phyloP scores from a whole-genome alignment of 2,113 vertebrate genomes.

The Rana temporaria region DNA sequence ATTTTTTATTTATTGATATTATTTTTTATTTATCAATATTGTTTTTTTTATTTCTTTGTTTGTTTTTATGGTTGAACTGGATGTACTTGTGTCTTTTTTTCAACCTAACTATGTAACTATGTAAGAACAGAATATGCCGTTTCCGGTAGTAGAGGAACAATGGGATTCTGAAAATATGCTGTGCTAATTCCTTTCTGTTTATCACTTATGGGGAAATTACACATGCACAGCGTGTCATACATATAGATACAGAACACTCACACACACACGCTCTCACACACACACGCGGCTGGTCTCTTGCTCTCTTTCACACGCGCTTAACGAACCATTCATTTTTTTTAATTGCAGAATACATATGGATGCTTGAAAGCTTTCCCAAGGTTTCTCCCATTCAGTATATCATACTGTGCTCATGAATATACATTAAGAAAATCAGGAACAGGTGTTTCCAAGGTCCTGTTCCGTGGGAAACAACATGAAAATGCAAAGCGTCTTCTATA shows the following conservation, averaged over 20 bases:
- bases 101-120: too few species aligned
- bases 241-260: slow-evolving; percentile 18
- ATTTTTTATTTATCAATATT: too few species aligned
- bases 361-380: slow-evolving; percentile 55
- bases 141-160: background rate
- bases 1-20: too few species aligned
- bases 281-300: slow-evolving; percentile 21
- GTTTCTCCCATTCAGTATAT: slow-evolving; percentile 50
- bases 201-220: slow-evolving; percentile 16
- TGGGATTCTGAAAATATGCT: slow-evolving; percentile 4
- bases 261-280: slow-evolving; percentile 1
- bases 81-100: too few species aligned
- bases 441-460: slow-evolving; percentile 54
- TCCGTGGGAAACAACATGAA: slow-evolving; percentile 54
- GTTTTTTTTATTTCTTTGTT: too few species aligned
- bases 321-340: slow-evolving; percentile 56
- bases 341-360: slow-evolving; percentile 58
- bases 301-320: slow-evolving; percentile 54
- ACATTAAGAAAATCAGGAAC: slow-evolving; percentile 57
- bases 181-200: slow-evolving; percentile 25
- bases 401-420: slow-evolving; percentile 58
- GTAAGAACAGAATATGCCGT: background rate
- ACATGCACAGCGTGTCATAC: slow-evolving; percentile 36
- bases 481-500: slow-evolving; percentile 53
- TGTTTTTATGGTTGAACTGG: too few species aligned